A percentile compares a stretch with the other conserved stretches of the same genome.
These are phyloP conservation scores for Harpegnathos saltator DNA, from an alignment of 1,140 invertebrate genomes.

Conservation along the genomic window DNA sequence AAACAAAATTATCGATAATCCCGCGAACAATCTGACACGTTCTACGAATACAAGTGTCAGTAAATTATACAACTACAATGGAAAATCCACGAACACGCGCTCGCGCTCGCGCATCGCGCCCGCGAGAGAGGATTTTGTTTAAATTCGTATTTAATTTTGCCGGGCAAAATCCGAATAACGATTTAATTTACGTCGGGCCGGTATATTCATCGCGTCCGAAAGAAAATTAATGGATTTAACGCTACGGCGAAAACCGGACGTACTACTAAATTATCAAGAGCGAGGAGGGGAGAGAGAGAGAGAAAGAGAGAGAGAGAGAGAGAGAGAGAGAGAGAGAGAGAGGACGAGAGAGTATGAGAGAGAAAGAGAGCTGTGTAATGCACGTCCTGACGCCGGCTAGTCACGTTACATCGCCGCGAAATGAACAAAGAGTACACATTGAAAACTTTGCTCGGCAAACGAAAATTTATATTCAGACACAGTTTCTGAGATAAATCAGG, in stretches of 20 bases:
- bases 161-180: slow-evolving; percentile 45
- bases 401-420: slow-evolving; percentile 56
- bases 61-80: slow-evolving; percentile 38
- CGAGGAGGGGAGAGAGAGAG: not conserved
- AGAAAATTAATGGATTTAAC: slow-evolving; percentile 63
- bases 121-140: slow-evolving; percentile 40
- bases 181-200: slow-evolving; percentile 66
- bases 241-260: slow-evolving; percentile 36
- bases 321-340: too few relatives aligned
- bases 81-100: slow-evolving; percentile 5
- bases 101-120: not conserved
- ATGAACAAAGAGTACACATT: slow-evolving; percentile 57
- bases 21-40: slow-evolving; percentile 41
- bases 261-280: slow-evolving; percentile 57
- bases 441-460: slow-evolving; percentile 58
- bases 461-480: slow-evolving; percentile 61
- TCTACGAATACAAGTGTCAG: slow-evolving; percentile 45
- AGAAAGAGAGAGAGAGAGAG: slow-evolving; percentile 12
- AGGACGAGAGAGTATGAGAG: too few relatives aligned
- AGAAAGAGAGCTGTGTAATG: slow-evolving; percentile 45
- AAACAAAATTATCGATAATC: slow-evolving; percentile 57
- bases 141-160: slow-evolving; percentile 58
- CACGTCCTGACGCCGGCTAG: slow-evolving; percentile 56
- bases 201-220: slow-evolving; percentile 60
- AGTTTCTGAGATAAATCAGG: slow-evolving; percentile 53